phyloP scores from a whole-genome alignment of 2,113 vertebrate genomes.

The Podiceps cristatus region DNA sequence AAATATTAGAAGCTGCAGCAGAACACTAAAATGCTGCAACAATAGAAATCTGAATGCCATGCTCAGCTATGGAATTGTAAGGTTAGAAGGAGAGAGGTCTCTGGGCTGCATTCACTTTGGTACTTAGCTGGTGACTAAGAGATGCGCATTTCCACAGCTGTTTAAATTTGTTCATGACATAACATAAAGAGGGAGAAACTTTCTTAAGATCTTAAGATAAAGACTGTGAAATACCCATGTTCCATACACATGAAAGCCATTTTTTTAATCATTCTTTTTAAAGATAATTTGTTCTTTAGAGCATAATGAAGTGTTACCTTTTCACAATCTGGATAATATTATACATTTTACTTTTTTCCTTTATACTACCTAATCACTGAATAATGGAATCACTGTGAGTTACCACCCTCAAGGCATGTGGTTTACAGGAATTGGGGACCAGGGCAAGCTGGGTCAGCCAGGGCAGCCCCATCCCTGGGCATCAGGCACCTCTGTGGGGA shows the following conservation, averaged over 20 bases:
- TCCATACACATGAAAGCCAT: not conserved
- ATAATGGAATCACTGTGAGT: not conserved
- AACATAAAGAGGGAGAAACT: not conserved
- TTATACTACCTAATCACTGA: not conserved
- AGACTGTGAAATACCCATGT: not conserved
- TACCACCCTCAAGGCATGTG: not conserved
- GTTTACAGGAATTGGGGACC: accelerated
- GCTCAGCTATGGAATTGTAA: not conserved
- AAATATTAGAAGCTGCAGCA: not conserved
- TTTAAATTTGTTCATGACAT: not conserved
- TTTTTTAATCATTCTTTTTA: not conserved
- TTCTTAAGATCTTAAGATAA: not conserved
- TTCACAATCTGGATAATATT: not conserved
- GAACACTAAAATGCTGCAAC: not conserved
- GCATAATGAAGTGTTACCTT: not conserved
- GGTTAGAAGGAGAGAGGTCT: not conserved
- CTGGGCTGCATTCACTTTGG: not conserved
- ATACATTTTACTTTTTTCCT: not conserved
- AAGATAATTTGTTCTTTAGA: not conserved
- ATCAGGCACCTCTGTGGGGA: not conserved
- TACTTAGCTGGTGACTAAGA: not conserved
- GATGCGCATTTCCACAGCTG: not conserved
- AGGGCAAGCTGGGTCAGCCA: not conserved
- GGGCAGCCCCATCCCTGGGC: not conserved
- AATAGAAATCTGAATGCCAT: not conserved